phyloP scores from a whole-genome alignment of 2,888 invertebrate species.

The Aleiodes testaceus region DNA sequence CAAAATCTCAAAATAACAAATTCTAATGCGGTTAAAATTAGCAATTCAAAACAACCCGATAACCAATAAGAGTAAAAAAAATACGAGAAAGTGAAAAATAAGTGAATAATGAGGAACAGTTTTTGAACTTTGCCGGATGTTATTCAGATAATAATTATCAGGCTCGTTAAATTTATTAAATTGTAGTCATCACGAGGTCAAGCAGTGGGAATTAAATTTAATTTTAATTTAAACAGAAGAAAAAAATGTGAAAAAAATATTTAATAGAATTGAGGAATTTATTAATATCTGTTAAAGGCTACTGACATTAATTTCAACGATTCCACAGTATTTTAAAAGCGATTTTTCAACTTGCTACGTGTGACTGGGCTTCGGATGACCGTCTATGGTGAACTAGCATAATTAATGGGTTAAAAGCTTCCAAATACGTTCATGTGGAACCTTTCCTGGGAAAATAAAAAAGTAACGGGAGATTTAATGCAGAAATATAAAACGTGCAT shows the following conservation, averaged over 20 bases:
- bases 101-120: no score
- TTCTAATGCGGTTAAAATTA: no score
- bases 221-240: no score
- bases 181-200: no score
- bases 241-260: neutral
- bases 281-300: neutral
- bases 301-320: neutral
- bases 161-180: no score
- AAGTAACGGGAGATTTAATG: neutral
- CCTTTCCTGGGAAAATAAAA: conserved; percentile 25
- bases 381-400: conserved; percentile 60
- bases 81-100: no score
- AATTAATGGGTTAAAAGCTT: conserved; percentile 58
- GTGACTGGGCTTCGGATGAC: conserved; percentile 47
- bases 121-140: no score
- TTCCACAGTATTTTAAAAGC: neutral
- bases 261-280: neutral
- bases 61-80: no score
- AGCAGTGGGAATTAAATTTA: no score
- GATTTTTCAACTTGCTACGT: conserved; percentile 3
- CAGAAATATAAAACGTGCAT: conserved; percentile 19
- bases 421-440: conserved; percentile 57
- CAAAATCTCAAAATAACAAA: no score
- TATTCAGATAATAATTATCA: no score
- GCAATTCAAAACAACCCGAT: no score